Conservation (phyloP, 1,140 invertebrate genomes). For the Lasaia peninsularis region DNA sequence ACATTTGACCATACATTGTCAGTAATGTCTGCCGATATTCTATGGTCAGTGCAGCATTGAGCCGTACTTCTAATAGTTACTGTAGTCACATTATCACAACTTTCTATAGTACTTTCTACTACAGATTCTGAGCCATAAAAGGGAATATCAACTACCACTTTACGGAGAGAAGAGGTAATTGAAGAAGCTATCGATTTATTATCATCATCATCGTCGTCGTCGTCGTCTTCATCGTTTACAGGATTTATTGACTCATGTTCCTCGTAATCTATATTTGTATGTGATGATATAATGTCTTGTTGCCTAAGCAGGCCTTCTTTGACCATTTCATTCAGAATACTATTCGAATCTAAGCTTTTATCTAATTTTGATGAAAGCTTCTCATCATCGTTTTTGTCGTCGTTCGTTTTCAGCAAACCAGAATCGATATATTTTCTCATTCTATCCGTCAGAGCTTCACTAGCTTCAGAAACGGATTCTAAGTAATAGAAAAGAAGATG, state of each 20-base stretch:
- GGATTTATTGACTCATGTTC: slow-evolving; percentile 23
- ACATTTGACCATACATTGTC: slow-evolving; percentile 74
- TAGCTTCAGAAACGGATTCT: slow-evolving; percentile 71
- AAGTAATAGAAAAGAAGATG: slow-evolving; percentile 70
- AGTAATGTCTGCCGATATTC: slow-evolving; percentile 62
- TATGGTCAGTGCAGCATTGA: slow-evolving; percentile 66
- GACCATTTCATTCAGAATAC: slow-evolving; percentile 66
- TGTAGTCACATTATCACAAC: slow-evolving; percentile 52
- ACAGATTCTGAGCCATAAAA: slow-evolving; percentile 54
- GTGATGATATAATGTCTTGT: slow-evolving; percentile 59
- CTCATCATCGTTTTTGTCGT: slow-evolving; percentile 30
- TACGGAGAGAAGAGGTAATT: slow-evolving; percentile 43
- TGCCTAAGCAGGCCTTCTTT: slow-evolving; percentile 67
- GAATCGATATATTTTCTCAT: slow-evolving; percentile 74
- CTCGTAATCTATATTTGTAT: slow-evolving; percentile 49
- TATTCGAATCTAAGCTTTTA: slow-evolving; percentile 49
- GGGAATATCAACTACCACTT: slow-evolving; percentile 58
- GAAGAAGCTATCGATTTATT: slow-evolving; percentile 53
- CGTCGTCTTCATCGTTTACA: slow-evolving; percentile 47
- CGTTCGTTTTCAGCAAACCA: slow-evolving; percentile 56
- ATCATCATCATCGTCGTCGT: slow-evolving; percentile 62
- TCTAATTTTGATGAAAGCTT: slow-evolving; percentile 26
- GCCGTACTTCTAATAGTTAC: slow-evolving; percentile 56
- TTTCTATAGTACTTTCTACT: slow-evolving; percentile 47
- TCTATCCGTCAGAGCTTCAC: slow-evolving; percentile 63